Evolutionary conservation across 2,888 invertebrate species (phyloP).

Genomic region (Brenthis hecate): DNA sequence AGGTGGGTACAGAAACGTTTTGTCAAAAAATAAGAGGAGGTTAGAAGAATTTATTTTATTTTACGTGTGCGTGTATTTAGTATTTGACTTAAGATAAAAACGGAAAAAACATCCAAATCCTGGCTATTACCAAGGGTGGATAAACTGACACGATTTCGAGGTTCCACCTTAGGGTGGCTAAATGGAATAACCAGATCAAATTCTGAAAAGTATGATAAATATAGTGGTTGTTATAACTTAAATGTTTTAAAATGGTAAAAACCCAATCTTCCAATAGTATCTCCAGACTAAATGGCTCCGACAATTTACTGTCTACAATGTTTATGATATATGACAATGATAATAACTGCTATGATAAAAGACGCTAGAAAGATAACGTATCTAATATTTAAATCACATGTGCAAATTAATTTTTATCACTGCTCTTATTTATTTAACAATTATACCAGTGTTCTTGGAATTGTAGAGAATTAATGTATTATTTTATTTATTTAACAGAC

Average conservation of each 20-base stretch:
- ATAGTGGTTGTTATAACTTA: neutral
- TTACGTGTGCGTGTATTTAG: no score
- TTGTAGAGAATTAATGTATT: slow-evolving; percentile 5
- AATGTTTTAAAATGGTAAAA: neutral
- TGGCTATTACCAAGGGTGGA: no score
- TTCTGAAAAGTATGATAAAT: no score
- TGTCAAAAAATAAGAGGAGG: no score
- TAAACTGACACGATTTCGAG: no score
- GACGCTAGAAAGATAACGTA: neutral
- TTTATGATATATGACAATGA: neutral
- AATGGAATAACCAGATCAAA: no score
- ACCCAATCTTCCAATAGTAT: neutral
- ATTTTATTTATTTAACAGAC: slow-evolving; percentile 8
- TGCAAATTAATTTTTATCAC: slow-evolving; percentile 21
- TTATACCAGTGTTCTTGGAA: slow-evolving; percentile 20
- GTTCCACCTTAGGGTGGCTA: no score
- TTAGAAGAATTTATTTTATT: no score
- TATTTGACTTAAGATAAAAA: no score
- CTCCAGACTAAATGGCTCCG: slow-evolving; percentile 28
- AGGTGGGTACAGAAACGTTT: no score
- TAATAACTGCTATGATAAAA: neutral
- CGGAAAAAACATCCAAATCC: no score
- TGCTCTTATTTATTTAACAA: slow-evolving; percentile 6
- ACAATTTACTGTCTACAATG: neutral
- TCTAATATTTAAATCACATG: neutral